These are phyloP conservation scores for Erithacus rubecula DNA, from an alignment of 2,797 vertebrate species.

Conservation along the genomic window DNA sequence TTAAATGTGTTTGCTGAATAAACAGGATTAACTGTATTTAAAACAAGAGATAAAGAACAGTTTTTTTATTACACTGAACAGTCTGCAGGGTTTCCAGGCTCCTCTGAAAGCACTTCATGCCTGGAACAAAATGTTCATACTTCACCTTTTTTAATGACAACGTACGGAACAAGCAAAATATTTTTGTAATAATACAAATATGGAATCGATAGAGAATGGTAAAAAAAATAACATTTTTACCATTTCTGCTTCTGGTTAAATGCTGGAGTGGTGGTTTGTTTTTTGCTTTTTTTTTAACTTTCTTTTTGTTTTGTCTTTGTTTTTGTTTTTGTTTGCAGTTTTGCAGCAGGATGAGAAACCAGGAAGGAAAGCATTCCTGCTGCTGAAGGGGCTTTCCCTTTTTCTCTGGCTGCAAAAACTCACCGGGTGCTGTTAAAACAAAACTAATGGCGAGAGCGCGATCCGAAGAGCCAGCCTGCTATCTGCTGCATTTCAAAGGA, in stretches of 20 bases:
- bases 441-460: slow-evolving; percentile 22
- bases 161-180: slow-evolving; percentile 6
- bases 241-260: slow-evolving; percentile 9
- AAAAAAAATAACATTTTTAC: background rate
- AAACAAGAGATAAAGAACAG: slow-evolving; percentile 64
- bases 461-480: slow-evolving; percentile 48
- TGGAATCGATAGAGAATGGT: background rate
- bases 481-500: slow-evolving; percentile 60
- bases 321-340: slow-evolving; percentile 6
- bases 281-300: background rate
- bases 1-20: slow-evolving; percentile 67
- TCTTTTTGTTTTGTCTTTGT: background rate
- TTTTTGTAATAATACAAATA: background rate
- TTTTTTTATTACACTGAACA: slow-evolving; percentile 52
- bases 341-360: slow-evolving; percentile 33
- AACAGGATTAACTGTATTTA: slow-evolving; percentile 73
- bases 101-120: background rate
- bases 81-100: slow-evolving; percentile 36
- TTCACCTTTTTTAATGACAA: slow-evolving; percentile 1
- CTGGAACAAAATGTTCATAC: slow-evolving; percentile 15
- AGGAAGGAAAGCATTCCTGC: background rate
- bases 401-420: slow-evolving; percentile 3
- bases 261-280: background rate
- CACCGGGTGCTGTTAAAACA: background rate
- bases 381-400: background rate